Conservation (phyloP, 1,140 invertebrate species). For the Drosophila miranda region DNA sequence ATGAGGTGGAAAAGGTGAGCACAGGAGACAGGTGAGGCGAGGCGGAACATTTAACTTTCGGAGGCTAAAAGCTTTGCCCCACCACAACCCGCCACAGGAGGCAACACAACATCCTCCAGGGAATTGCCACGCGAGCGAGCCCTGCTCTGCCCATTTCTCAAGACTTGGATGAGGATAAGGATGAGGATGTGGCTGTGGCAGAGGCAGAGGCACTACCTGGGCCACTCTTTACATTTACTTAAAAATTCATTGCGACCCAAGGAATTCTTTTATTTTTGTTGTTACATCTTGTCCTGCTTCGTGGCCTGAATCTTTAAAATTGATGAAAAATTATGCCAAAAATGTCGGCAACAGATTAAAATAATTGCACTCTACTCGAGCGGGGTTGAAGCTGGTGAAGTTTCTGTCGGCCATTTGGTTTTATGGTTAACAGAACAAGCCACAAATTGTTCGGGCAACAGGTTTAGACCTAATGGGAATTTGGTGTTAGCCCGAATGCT, state of each 20-base stretch:
- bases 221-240: constrained; percentile 71
- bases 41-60: constrained; percentile 56
- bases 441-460: constrained; percentile 64
- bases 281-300: constrained; percentile 21
- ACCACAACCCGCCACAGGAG: constrained; percentile 41
- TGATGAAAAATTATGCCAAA: constrained; percentile 75
- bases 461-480: constrained; percentile 66
- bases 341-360: constrained; percentile 75
- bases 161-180: background rate
- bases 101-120: constrained; percentile 59
- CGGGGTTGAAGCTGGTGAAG: background rate
- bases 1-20: constrained; percentile 45
- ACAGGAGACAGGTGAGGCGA: constrained; percentile 18
- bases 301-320: constrained; percentile 39
- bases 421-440: constrained; percentile 32
- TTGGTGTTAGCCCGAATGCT: constrained; percentile 43
- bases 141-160: constrained; percentile 10
- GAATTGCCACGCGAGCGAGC: constrained; percentile 61
- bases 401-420: background rate
- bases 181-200: background rate
- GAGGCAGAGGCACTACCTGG: constrained; percentile 12
- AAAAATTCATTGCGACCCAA: constrained; percentile 75
- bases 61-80: constrained; percentile 68
- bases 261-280: constrained; percentile 71
- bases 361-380: constrained; percentile 63